Evolutionary conservation across 2,888 invertebrate species (phyloP), one percentile per base, ranked within the genome.

Genomic region (Andrena bicolor): DNA sequence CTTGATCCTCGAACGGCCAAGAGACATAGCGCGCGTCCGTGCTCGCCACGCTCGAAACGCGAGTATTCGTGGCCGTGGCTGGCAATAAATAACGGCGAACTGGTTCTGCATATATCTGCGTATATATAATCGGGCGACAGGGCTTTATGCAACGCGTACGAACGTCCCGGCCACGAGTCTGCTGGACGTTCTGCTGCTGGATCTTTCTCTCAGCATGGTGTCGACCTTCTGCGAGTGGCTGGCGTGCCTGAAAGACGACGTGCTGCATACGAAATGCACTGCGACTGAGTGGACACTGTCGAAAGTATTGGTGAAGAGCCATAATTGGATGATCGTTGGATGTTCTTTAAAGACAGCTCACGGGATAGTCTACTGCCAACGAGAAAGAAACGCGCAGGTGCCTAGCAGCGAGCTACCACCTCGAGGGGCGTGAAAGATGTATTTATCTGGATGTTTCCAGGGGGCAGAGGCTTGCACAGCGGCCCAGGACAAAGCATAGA

Each of bases 171-270:
- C 13, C 61, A 74, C 60, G 72, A 83, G 70, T 76, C 76, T 65
- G 72, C 23, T 49, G 80, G 41, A 41, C 69, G 48, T 84, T 70
- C 60, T 48, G 76, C 63, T 76, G 78, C 72, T 83, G 69, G 83
- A 85, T 87, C 64, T 60, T 74, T 49, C 48, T 72, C 85, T n/a
- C 86, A 87, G 86, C 87, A 49, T 85, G 87, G 80, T 63, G 70
- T 77, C 80, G 51, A 68, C 60, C 53, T 23, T 65, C 41, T 61
- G 58, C 10, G 16, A 30, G 60, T n/a, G 13, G 23, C 13, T 8
- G 28, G 13, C 20, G 5, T n/a, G 53, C 23, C 16, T 23, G 16
- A 10, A 0, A 8, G 51, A 30, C 30, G 28, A 3, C n/a, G 6
- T 10, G 51, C 13, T 49, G 53, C 53, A n/a, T 20, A 32, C 13